Evolutionary conservation across 2,888 invertebrate genomes (phyloP), one percentile per base, ranked within the genome.

Genomic region (Limnephilus lunatus): DNA sequence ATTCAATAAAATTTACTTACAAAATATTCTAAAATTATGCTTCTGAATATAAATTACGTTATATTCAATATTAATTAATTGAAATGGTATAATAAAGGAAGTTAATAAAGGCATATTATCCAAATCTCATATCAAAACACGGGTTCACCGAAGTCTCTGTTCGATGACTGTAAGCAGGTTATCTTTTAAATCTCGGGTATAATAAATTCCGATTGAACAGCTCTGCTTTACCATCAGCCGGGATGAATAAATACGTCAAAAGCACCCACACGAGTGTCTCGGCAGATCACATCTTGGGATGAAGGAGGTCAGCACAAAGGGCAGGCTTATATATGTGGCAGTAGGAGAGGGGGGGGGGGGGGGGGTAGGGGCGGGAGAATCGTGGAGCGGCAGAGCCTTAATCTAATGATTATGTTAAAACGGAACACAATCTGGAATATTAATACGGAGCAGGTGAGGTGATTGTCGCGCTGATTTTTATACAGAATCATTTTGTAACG

Each of bases 191-290:
- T 68, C 25, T 25, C 1, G 68, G 25, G 68, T 25, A 68, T 68
- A n/a, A 68, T 68, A 82, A 82, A 82, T 32, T 25, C 32, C 68
- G 35, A 68, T 88, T 68, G 88, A 80, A 68, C 53, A 80, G 32
- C 88, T 88, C 88, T 88, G 68, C 35, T 80, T 30, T 86, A 9
- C 44, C 44, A 86, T 44, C 35, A 88, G 88, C 30, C 30, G 31
- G 53, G 88, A 88, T 68, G 88, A 80, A 88, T 88, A 88, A 88
- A 88, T 88, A 88, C 80, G 88, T 88, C 88, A 88, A 88, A 88
- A 80, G 88, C 88, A 88, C 88, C 53, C 88, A 80, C 88, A 88
- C 88, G 80, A 31, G 80, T 86, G 85, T 86, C 85, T 86, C 44
- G 85, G 25, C 85, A 86, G 85, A 86, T 86, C 85, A 39, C n/a